Conservation (phyloP, 2,797 vertebrate genomes). For the Coregonus suidteri region DNA sequence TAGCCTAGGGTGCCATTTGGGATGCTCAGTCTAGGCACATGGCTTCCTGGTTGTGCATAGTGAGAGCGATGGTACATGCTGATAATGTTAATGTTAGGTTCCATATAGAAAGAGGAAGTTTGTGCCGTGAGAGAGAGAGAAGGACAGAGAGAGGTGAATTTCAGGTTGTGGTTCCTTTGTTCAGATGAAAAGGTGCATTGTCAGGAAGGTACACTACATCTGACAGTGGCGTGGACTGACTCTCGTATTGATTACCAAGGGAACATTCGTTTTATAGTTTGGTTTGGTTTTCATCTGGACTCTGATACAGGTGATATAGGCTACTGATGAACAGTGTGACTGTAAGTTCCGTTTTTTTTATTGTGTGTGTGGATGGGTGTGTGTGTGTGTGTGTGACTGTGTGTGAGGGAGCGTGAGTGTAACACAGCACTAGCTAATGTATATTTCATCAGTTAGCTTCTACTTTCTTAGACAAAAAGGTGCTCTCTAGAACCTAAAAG, state of each 20-base stretch:
- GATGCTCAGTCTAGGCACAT: neutral
- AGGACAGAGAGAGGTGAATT: neutral
- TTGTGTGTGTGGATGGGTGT: no score
- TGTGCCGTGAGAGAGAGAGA: neutral
- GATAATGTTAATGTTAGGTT: neutral
- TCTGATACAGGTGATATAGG: neutral
- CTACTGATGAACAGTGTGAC: neutral
- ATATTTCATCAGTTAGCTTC: neutral
- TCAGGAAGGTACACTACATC: neutral
- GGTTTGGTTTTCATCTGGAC: neutral
- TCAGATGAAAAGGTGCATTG: neutral
- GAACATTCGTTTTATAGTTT: neutral
- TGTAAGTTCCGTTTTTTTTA: neutral
- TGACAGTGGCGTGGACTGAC: neutral
- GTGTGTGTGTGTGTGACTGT: neutral
- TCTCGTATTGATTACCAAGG: neutral
- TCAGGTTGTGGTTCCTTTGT: neutral
- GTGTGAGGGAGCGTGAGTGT: neutral
- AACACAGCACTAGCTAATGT: neutral
- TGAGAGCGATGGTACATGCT: neutral
- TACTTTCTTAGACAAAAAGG: no score
- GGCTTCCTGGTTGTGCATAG: neutral
- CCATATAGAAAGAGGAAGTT: slow-evolving; percentile 1
- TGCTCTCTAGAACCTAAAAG: no score
- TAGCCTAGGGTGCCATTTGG: no score